phyloP scores from a whole-genome alignment of 2,888 invertebrate genomes.

The Noctua janthe region DNA sequence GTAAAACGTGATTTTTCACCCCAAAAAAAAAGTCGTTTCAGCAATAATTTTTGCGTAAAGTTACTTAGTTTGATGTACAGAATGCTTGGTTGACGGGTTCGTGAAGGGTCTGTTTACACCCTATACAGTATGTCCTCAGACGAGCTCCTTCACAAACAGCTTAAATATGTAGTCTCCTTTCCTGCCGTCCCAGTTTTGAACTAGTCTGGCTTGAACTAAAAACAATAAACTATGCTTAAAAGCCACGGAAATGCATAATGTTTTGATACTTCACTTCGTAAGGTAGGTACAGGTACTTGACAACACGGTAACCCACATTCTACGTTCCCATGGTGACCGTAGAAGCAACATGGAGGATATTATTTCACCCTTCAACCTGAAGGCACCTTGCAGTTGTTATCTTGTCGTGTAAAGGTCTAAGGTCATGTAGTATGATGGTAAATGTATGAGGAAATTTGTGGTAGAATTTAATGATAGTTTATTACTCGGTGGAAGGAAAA shows the following conservation, averaged over 20 bases:
- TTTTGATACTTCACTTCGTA: slow-evolving; percentile 5
- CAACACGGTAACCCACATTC: slow-evolving; percentile 49
- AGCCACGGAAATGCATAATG: slow-evolving; percentile 22
- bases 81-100: too few species aligned
- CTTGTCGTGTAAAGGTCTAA: slow-evolving; percentile 8
- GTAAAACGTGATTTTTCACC: too few species aligned
- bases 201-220: not conserved
- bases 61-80: too few species aligned
- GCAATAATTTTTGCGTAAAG: too few species aligned
- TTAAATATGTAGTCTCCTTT: not conserved
- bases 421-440: not conserved
- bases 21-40: too few species aligned
- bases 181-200: slow-evolving; percentile 5
- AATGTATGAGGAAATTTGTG: not conserved
- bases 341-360: slow-evolving; percentile 48
- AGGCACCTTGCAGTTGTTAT: slow-evolving; percentile 1
- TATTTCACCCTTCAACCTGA: slow-evolving; percentile 26
- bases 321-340: slow-evolving; percentile 49
- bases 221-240: slow-evolving; percentile 6
- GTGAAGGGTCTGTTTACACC: too few species aligned
- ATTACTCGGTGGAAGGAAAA: too few species aligned
- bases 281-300: not conserved
- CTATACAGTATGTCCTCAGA: not conserved
- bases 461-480: not conserved
- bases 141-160: not conserved